A percentile compares a stretch with the other conserved stretches of the same genome.
phyloP scores from a whole-genome alignment of 92 coral and sea anemone genomes.

The Palythoa grandis region DNA sequence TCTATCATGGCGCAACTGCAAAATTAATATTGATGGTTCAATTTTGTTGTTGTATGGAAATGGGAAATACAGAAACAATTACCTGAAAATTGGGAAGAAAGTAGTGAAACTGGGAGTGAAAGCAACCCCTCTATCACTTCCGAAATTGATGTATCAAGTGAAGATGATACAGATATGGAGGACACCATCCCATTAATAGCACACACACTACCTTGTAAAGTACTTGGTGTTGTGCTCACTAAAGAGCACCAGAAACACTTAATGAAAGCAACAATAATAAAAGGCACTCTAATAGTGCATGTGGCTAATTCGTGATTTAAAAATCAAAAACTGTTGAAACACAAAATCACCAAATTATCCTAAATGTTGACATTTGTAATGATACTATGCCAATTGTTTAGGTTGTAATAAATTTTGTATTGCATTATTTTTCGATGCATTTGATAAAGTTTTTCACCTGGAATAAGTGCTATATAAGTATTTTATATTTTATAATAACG shows the following conservation, averaged over 20 bases:
- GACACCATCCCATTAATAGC: conserved; percentile 37
- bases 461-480: too few species aligned
- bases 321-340: too few species aligned
- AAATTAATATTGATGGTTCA: conserved; percentile 21
- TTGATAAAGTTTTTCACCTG: too few species aligned
- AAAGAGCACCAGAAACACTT: conserved; percentile 32
- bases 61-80: conserved; percentile 24
- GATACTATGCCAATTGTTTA: too few species aligned
- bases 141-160: conserved; percentile 38
- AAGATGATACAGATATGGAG: conserved; percentile 4
- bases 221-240: conserved; percentile 25
- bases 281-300: too few species aligned
- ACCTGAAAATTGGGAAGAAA: conserved; percentile 38
- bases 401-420: too few species aligned
- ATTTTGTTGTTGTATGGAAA: conserved; percentile 50
- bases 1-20: conserved; percentile 47
- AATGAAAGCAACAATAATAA: conserved; percentile 21
- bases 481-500: too few species aligned
- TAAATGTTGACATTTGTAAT: too few species aligned
- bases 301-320: too few species aligned
- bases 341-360: too few species aligned
- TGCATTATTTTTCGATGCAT: too few species aligned
- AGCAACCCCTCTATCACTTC: conserved; percentile 16
- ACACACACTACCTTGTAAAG: conserved; percentile 44
- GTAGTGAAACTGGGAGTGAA: conserved; percentile 21